Conservation (phyloP, 2,113 vertebrate genomes). For the Coptodon bakossiorum region DNA sequence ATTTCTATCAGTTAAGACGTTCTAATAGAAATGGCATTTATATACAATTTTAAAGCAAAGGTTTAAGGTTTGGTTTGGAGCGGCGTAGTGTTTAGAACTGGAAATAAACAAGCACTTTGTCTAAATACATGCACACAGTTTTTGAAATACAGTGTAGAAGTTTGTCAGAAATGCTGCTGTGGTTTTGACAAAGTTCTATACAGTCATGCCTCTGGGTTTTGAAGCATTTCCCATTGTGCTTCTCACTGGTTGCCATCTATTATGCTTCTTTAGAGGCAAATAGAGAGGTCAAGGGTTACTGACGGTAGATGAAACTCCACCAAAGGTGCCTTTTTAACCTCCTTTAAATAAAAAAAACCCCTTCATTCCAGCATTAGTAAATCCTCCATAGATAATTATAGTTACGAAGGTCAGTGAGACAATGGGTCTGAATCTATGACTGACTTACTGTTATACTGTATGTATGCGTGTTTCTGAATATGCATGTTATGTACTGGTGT, state of each 20-base stretch:
- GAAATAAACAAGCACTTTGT: neutral
- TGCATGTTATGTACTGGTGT: neutral
- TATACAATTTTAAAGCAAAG: neutral
- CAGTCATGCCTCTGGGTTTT: neutral
- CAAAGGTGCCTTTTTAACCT: neutral
- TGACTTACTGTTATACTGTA: neutral
- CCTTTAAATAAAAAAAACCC: neutral
- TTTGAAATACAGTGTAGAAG: neutral
- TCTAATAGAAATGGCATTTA: neutral
- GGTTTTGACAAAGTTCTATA: neutral
- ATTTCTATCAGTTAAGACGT: neutral
- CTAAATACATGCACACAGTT: neutral
- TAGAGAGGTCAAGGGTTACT: neutral
- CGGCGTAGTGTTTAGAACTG: neutral
- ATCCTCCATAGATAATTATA: neutral
- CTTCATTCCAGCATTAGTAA: neutral
- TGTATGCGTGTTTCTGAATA: neutral
- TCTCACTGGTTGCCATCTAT: neutral
- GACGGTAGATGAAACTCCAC: neutral
- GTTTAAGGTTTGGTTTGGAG: neutral
- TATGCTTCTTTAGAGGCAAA: neutral
- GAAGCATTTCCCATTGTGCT: neutral
- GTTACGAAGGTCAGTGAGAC: conserved; percentile 25
- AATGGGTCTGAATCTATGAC: conserved; percentile 5
- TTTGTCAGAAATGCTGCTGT: neutral